These are phyloP conservation scores for Actinia tenebrosa DNA, from an alignment of 64 coral and sea anemone genomes.

Conservation along the genomic window DNA sequence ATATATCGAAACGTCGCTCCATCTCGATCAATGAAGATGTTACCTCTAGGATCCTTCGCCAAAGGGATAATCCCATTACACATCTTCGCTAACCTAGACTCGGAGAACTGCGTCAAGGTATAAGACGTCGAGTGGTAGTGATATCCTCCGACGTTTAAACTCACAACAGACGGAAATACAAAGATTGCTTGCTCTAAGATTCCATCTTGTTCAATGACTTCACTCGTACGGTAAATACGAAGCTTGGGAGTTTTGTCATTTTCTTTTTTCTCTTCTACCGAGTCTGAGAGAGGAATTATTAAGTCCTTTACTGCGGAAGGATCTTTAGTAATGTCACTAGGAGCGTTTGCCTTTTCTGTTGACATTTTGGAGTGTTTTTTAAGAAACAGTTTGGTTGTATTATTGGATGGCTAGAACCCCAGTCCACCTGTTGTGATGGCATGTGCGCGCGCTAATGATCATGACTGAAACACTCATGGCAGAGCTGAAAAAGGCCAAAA, in stretches of 20 bases:
- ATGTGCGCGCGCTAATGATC: neutral
- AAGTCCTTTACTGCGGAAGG: neutral
- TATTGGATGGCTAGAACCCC: neutral
- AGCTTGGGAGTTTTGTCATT: neutral
- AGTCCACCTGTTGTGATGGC: neutral
- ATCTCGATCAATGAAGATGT: conserved; percentile 78
- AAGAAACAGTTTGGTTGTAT: neutral
- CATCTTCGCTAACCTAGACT: conserved; percentile 59
- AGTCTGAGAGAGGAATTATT: neutral
- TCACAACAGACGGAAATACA: conserved; percentile 36
- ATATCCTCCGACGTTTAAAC: conserved; percentile 69
- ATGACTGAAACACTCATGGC: neutral
- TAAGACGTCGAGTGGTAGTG: conserved; percentile 58
- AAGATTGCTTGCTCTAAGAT: conserved; percentile 15
- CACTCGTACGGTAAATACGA: neutral
- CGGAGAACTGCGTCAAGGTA: conserved; percentile 64
- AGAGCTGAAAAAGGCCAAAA: neutral
- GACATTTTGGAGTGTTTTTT: neutral
- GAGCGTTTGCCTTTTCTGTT: neutral
- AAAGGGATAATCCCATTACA: conserved; percentile 43
- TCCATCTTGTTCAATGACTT: conserved; percentile 2
- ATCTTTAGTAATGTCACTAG: neutral
- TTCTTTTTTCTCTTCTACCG: conserved; percentile 10
- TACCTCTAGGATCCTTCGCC: conserved; percentile 40
- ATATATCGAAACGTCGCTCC: conserved; percentile 59